These are phyloP conservation scores for Emydura subglobosa DNA, from an alignment of 2,113 vertebrate genomes.

Conservation along the genomic window DNA sequence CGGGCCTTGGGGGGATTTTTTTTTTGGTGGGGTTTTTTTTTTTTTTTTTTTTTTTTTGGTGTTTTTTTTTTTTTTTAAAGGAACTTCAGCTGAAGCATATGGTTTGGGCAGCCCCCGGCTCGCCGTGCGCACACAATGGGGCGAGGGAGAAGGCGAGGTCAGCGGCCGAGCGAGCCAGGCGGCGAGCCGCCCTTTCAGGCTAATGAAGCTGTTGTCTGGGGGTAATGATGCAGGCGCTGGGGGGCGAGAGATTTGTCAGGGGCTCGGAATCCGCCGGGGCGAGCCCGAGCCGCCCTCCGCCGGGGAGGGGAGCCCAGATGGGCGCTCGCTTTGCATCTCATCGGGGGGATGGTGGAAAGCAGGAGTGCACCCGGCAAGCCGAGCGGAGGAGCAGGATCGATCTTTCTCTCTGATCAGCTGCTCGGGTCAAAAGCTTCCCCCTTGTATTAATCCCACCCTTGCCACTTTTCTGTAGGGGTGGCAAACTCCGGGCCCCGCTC, in stretches of 20 bases:
- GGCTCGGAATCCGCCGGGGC: constrained; percentile 80
- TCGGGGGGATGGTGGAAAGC: neutral
- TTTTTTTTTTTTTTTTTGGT: no score
- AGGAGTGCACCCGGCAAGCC: constrained; percentile 37
- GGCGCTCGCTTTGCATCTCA: constrained; percentile 69
- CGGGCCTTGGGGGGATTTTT: neutral
- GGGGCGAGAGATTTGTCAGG: constrained; percentile 79
- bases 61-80: neutral
- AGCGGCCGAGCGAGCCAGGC: constrained; percentile 68
- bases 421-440: constrained; percentile 19
- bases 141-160: constrained; percentile 79
- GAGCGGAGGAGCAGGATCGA: neutral
- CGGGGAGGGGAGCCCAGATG: constrained; percentile 75
- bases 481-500: no score
- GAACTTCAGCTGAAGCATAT: constrained; percentile 73
- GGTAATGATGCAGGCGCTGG: constrained; percentile 80
- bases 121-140: constrained; percentile 76
- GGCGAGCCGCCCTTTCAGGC: constrained; percentile 78
- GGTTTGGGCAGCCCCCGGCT: constrained; percentile 70
- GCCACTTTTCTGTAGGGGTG: no score
- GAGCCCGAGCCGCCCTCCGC: constrained; percentile 75
- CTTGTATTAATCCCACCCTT: neutral
- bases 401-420: neutral
- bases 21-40: no score
- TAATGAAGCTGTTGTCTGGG: constrained; percentile 83